Base-by-base conservation (phyloP, 2,113 vertebrate species). In the Alouatta palliata region DNA sequence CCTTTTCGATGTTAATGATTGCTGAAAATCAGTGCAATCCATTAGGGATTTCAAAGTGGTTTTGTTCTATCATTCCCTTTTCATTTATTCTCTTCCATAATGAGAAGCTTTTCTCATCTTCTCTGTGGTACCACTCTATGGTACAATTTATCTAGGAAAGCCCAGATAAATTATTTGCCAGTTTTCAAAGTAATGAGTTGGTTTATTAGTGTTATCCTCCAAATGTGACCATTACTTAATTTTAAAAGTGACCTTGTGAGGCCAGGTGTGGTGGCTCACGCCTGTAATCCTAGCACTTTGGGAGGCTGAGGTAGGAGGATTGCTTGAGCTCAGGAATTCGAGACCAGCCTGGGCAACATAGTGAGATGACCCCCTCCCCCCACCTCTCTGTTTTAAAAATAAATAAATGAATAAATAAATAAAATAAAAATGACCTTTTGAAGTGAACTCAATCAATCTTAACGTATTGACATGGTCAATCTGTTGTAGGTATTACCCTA, bases 101-200 rank as follows among this genome's bases (percentile, higher is more conserved):
- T 85, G 64, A 88, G 83, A 89, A 88, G 56, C 13, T 85, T 89
- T 19, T 80, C 8, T 96, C 54, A 82, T 96, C 35, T 96, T n/a
- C 45, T 87, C 11, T 87, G 12, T 80, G 43, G 23, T 79, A 54
- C n/a, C 9, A 91, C 35, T 96, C 32, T 76, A 27, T 43, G 40
- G 64, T 75, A 56, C 30, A 89, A 68, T 94, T 96, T 91, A 58
- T 79, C 21, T 66, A 71, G 61, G 79, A 79, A 96, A 68, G 8
- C 35, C 30, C 23, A 32, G 35, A 37, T 88, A 84, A 73, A 75
- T 47, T 85, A 87, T 95, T 97, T 58, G 40, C n/a, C 11, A 47
- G 43, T 83, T 94, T 95, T 83, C 25, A 87, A 94, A 79, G 61
- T 71, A 82, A 92, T 64, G 56, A 70, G 19, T 80, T 92, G 56